Evolutionary conservation across 2,113 vertebrate genomes (phyloP), one percentile per base, ranked within the genome.

Genomic region (Arenaria interpres): DNA sequence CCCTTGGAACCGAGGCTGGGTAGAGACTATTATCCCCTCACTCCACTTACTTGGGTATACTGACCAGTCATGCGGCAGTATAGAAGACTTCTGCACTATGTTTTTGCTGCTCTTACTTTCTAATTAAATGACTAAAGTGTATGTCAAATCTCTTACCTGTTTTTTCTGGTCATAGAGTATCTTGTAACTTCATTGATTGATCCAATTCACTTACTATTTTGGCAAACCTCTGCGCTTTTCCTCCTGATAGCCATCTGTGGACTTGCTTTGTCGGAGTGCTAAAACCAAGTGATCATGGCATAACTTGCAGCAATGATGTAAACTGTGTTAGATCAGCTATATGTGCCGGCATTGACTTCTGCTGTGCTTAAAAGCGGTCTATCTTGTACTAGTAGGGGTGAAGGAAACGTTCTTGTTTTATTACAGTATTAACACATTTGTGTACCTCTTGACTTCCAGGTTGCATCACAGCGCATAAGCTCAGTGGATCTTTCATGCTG

Each of bases 401-500:
- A 83, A 83, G 64, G 35, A 57, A 51, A 20, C 18, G 9, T 35
- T 39, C 14, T 23, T 60, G 30, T 33, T 37, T 87, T 25, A 35
- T 57, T 66, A 18, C 18, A 30, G 3, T 66, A 24, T 66, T 96
- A 81, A 96, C 63, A 4, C 71, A 51, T 25, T 63, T 46, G 32
- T 68, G 32, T 89, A 46, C 32, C 63, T 69, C 37, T 96, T 96
- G 51, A 89, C 75, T 93, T 96, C 64, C 93, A 99, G 99, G 98
- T 99, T 98, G 99, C 99, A 80, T 99, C 99, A 39, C 99, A 99
- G 90, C 99, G 99, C 66, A 99, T 99, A 97, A 99, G 99, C 97
- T 99, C 99, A 7, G 99, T 99, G 92, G 99, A 99, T 97, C 98
- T 99, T 95, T 99, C 99, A 3, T 99, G 99, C 96, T 99, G 99